Conservation (phyloP, 2,113 vertebrate species). For the Petrocephalus microphthalmus region DNA sequence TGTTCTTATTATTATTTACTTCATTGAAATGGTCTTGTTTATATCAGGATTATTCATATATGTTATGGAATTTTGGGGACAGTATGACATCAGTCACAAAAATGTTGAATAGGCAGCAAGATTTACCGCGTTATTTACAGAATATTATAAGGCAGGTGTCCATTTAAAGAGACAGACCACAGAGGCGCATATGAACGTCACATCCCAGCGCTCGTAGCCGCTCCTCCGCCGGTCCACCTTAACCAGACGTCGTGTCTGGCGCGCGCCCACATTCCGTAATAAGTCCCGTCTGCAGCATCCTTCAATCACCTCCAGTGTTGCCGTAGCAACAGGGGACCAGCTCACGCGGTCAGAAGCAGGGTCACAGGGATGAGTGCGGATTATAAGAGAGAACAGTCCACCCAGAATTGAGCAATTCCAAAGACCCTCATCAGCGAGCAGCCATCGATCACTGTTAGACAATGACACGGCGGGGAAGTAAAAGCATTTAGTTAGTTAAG, state of each 20-base stretch:
- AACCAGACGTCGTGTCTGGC: constrained; percentile 26
- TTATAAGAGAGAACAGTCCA: background rate
- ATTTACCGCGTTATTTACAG: background rate
- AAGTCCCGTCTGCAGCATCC: constrained; percentile 39
- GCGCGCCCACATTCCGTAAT: constrained; percentile 36
- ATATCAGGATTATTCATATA: background rate
- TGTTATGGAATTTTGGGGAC: background rate
- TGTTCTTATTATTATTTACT: background rate
- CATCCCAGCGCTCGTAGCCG: background rate
- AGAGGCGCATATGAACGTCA: background rate
- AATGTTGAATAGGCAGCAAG: background rate
- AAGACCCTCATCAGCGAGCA: background rate
- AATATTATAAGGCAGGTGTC: background rate
- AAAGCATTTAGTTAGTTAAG: background rate
- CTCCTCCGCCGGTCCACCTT: constrained; percentile 37
- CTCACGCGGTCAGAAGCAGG: constrained; percentile 18
- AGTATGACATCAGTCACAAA: background rate
- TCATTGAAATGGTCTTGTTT: background rate
- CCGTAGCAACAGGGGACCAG: constrained; percentile 37
- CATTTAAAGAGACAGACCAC: constrained; percentile 9
- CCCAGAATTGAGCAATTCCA: background rate
- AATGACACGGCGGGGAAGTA: background rate
- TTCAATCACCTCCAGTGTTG: constrained; percentile 32
- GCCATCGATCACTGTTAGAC: background rate
- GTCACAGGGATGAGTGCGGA: constrained; percentile 18